Evolutionary conservation across 2,888 invertebrate genomes (phyloP), one percentile per base, ranked within the genome.

Genomic region (Drosophila paramelanica): DNA sequence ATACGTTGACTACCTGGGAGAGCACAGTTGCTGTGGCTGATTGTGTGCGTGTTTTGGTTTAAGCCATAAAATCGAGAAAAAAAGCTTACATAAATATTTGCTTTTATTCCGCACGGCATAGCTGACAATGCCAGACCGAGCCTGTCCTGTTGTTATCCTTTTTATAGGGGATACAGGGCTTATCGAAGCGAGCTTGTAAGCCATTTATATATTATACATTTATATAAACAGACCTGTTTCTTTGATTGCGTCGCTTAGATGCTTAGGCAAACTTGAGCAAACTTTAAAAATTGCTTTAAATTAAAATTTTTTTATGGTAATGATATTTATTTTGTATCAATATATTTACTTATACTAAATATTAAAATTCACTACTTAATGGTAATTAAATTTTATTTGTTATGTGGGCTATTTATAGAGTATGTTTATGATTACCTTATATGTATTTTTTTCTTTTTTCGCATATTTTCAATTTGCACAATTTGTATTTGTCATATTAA

Each of bases 51-150:
- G 39, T 33, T 41, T 33, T 13, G 20, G 4, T 39, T 36, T 11
- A 13, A 25, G 49, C 52, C 49, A 45, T 47, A 33, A 47, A 49
- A 17, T 0, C 3, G 5, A 25, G 38, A 39, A 31, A 57, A 56
- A 65, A 86, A 76, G 62, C 53, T 51, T 79, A 50, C 67, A 61
- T 69, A 86, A 80, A 86, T 76, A 83, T 80, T 79, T 76, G 68
- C 71, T 58, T 74, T 66, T 14, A 53, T 62, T 57, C 50, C n/a
- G 23, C 49, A 47, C 50, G 51, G 61, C 51, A 49, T 46, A 11
- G 51, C 64, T 56, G 56, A 55, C 76, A 75, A 58, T 33, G 31
- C 4, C n/a, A 50, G 50, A 49, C 14, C 3, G 5, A 11, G 1
- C n/a, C 6, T 6, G 17, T 20, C 14, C 23, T 23, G 6, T 31